phyloP scores from a whole-genome alignment of 2,113 vertebrate species.

The Vimba vimba region DNA sequence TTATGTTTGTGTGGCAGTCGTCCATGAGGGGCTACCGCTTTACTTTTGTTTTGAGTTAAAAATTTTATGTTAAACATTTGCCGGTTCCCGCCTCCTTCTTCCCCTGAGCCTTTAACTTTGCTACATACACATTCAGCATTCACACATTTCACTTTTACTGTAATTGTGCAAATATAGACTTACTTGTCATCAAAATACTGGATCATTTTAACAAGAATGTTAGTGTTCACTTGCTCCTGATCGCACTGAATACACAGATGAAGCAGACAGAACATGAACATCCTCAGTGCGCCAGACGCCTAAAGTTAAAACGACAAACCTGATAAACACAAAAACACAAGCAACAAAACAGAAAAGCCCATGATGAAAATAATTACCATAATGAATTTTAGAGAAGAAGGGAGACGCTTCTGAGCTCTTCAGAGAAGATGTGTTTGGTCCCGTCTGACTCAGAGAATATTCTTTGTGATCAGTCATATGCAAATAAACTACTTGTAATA shows the following conservation, averaged over 20 bases:
- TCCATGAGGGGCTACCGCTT: too few relatives aligned
- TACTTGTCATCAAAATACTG: neutral
- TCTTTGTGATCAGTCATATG: neutral
- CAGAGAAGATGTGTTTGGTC: neutral
- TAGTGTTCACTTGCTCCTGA: neutral
- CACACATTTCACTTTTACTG: neutral
- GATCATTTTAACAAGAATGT: too few relatives aligned
- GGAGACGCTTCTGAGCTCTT: neutral
- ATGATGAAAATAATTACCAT: neutral
- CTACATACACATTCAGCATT: neutral
- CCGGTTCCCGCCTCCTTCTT: too few relatives aligned
- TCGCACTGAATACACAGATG: neutral
- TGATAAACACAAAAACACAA: neutral
- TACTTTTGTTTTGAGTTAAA: too few relatives aligned
- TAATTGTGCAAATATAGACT: neutral
- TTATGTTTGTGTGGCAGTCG: too few relatives aligned
- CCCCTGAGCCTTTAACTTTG: too few relatives aligned
- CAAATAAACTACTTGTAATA: neutral
- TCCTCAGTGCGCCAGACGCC: neutral
- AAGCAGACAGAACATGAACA: neutral
- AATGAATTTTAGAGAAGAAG: neutral
- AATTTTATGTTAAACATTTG: too few relatives aligned
- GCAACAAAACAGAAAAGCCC: neutral
- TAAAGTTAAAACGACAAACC: neutral
- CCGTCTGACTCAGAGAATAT: neutral